Evolutionary conservation across 2,113 vertebrate species (phyloP).

Genomic region (Aptenodytes forsteri): DNA sequence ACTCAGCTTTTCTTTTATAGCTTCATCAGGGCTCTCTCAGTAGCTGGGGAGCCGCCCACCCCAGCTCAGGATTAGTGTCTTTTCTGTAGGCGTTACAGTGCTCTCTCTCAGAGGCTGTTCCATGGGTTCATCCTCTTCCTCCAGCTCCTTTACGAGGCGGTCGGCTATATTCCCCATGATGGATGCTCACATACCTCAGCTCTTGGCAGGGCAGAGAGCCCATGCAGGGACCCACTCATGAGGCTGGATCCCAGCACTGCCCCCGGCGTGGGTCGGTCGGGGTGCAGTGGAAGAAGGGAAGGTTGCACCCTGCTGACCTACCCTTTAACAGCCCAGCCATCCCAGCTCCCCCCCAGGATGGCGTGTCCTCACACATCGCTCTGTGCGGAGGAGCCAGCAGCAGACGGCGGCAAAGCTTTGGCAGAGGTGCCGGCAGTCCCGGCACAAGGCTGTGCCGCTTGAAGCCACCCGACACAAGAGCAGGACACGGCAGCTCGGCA

Average conservation of each 20-base stretch:
- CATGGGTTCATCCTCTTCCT: not conserved
- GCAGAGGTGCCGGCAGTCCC: not conserved
- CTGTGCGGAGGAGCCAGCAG: not conserved
- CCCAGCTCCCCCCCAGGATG: not conserved
- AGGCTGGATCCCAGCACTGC: not conserved
- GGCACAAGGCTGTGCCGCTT: fast-evolving
- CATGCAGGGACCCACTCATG: fast-evolving
- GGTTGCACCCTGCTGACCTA: not conserved
- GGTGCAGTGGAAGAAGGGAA: not conserved
- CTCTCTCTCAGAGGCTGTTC: not conserved
- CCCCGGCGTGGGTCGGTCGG: fast-evolving
- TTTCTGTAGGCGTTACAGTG: not conserved
- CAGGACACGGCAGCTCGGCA: fast-evolving
- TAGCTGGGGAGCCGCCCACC: not conserved
- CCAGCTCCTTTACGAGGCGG: not conserved
- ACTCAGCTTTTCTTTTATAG: not conserved
- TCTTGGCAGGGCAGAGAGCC: too few species aligned
- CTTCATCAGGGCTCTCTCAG: not conserved
- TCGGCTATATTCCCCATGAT: not conserved
- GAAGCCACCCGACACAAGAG: not conserved
- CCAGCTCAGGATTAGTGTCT: not conserved
- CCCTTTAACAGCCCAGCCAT: not conserved
- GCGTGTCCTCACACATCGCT: not conserved
- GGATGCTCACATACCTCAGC: not conserved
- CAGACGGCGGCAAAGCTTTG: not conserved